A percentile compares a stretch with the other conserved stretches of the same genome.
phyloP scores from a whole-genome alignment of 37 sponge, comb jelly and placozoan genomes.

The Chondrosia reniformis region DNA sequence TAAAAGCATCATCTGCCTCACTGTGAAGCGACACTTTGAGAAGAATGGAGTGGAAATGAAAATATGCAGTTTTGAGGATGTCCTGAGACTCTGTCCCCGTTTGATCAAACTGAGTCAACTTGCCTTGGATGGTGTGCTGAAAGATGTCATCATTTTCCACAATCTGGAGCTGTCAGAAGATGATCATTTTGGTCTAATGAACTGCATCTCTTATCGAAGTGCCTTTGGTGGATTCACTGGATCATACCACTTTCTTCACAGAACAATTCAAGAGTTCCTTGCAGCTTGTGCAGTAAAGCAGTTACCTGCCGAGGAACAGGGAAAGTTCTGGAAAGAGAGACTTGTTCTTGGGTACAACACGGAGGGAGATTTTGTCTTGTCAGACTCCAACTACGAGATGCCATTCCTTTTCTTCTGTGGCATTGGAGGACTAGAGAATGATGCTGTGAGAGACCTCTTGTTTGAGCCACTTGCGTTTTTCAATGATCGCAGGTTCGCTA shows the following conservation, averaged over 20 bases:
- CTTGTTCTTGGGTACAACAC: not conserved
- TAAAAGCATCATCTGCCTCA: not conserved
- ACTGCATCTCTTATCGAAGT: not conserved
- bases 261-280: not conserved
- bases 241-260: not conserved
- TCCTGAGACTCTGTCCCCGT: not conserved
- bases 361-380: too few relatives aligned
- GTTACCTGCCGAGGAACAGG: not conserved
- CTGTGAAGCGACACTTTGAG: not conserved
- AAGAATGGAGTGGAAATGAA: not conserved
- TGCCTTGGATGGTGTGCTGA: not conserved
- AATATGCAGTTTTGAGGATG: not conserved
- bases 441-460: too few relatives aligned
- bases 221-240: not conserved
- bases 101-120: not conserved
- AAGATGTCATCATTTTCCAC: not conserved
- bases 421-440: too few relatives aligned
- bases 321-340: not conserved
- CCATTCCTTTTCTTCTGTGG: too few relatives aligned
- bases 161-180: not conserved
- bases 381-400: too few relatives aligned
- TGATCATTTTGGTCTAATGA: not conserved
- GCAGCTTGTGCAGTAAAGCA: not conserved
- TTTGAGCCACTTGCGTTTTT: too few relatives aligned
- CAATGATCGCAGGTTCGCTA: too few relatives aligned